These are phyloP conservation scores for Mesocentrotus franciscanus DNA, from an alignment of 53 echinoderm and acorn worm genomes.

Conservation along the genomic window DNA sequence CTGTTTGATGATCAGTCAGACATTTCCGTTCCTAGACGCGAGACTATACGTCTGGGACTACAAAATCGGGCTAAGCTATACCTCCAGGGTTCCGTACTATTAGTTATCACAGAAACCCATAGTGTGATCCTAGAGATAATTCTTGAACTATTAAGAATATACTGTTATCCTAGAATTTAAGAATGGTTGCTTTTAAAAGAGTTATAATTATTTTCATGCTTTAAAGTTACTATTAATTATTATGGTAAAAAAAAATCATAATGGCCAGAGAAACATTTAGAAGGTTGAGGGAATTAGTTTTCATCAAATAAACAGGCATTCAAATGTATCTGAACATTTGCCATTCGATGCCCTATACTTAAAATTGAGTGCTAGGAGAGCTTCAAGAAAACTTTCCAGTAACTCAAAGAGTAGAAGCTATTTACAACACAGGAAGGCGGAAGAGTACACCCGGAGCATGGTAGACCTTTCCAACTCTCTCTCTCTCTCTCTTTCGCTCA, in stretches of 20 bases:
- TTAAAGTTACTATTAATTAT: not conserved
- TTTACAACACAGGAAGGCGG: not conserved
- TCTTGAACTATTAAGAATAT: not conserved
- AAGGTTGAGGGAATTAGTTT: too few relatives aligned
- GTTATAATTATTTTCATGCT: not conserved
- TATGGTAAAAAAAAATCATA: too few relatives aligned
- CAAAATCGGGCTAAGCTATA: constrained; percentile 20
- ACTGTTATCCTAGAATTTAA: not conserved
- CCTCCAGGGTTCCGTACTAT: not conserved
- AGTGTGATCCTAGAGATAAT: not conserved
- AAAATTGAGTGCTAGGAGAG: too few relatives aligned
- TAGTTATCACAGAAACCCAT: not conserved
- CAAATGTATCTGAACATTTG: too few relatives aligned
- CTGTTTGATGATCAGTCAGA: constrained; percentile 15
- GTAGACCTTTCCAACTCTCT: not conserved
- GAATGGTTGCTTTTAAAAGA: not conserved
- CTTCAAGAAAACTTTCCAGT: not conserved
- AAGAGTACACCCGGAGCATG: not conserved
- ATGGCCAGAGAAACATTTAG: too few relatives aligned
- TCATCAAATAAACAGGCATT: too few relatives aligned
- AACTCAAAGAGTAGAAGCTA: not conserved
- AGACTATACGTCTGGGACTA: constrained; percentile 48
- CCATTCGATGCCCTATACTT: too few relatives aligned
- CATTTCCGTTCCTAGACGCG: constrained; percentile 41
- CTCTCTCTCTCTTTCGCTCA: not conserved